Evolutionary conservation across 2,888 invertebrate genomes (phyloP).

Genomic region (Drosophila lacicola): DNA sequence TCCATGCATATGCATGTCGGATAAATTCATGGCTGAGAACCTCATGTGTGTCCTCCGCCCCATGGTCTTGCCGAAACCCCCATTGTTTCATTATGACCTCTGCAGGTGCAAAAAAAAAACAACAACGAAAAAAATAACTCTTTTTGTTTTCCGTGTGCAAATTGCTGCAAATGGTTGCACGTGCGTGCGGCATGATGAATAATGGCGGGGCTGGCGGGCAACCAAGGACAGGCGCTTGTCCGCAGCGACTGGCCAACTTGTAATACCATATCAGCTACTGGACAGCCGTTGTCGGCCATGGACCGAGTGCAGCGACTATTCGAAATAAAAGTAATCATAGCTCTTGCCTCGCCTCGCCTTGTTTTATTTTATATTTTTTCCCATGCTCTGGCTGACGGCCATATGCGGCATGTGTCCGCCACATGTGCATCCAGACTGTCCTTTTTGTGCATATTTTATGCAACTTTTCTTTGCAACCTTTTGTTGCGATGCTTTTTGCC

Average conservation of each 20-base stretch:
- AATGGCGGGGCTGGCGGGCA: constrained; percentile 3
- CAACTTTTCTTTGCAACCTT: constrained; percentile 39
- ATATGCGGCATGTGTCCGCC: constrained; percentile 33
- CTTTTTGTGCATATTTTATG: constrained; percentile 51
- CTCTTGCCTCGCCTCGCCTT: constrained; percentile 16
- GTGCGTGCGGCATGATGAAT: constrained; percentile 25
- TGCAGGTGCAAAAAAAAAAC: constrained; percentile 15
- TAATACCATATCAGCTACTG: constrained; percentile 73
- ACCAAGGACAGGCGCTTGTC: constrained; percentile 64
- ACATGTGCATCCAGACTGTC: constrained; percentile 49
- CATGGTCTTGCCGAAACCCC: background rate
- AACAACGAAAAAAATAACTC: background rate
- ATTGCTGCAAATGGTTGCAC: constrained; percentile 65
- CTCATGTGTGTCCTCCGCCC: background rate
- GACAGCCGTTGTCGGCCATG: constrained; percentile 42
- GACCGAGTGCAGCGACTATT: constrained; percentile 11
- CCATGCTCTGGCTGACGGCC: constrained; percentile 21
- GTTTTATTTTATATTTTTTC: constrained; percentile 18
- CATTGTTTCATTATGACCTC: constrained; percentile 35
- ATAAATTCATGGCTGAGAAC: constrained; percentile 33
- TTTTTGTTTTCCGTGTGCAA: constrained; percentile 44
- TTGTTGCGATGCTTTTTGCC: constrained; percentile 37
- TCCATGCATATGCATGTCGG: constrained; percentile 44
- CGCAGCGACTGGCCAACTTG: constrained; percentile 71
- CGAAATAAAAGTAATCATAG: constrained; percentile 45